Conservation (phyloP, 2,888 invertebrate species). For the Diploptera punctata region DNA sequence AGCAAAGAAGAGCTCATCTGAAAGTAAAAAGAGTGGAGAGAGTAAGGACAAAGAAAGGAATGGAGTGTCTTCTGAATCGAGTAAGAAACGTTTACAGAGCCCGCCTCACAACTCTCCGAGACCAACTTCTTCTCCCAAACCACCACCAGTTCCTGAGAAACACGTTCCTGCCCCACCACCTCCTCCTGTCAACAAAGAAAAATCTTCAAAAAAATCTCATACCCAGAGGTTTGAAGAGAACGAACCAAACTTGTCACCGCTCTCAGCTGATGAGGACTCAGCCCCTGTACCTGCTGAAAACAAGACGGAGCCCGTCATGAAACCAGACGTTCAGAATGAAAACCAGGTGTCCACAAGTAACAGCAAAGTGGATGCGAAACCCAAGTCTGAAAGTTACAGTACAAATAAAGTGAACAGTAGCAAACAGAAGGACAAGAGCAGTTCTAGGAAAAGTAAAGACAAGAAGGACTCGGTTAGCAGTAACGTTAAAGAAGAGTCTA, state of each 20-base stretch:
- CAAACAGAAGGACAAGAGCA: constrained; percentile 43
- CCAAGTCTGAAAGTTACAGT: constrained; percentile 35
- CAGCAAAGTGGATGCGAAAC: constrained; percentile 18
- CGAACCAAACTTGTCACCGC: constrained; percentile 37
- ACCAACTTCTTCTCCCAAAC: constrained; percentile 20
- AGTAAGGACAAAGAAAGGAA: constrained; percentile 41
- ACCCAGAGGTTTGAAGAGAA: constrained; percentile 42
- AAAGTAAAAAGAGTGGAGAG: constrained; percentile 41
- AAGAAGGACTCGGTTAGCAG: constrained; percentile 39
- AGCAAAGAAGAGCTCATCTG: constrained; percentile 39
- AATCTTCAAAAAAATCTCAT: constrained; percentile 41
- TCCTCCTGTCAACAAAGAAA: constrained; percentile 36
- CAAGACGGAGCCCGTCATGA: background rate
- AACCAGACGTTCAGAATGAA: constrained; percentile 21
- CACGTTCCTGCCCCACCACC: constrained; percentile 22
- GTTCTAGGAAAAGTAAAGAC: constrained; percentile 43
- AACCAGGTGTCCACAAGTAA: background rate
- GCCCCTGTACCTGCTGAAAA: background rate
- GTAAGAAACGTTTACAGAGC: constrained; percentile 22
- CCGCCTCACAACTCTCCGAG: constrained; percentile 23
- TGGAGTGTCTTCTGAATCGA: constrained; percentile 39
- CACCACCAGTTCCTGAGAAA: constrained; percentile 28
- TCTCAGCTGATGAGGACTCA: constrained; percentile 43
- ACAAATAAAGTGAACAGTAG: constrained; percentile 35
- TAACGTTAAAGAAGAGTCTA: constrained; percentile 40